These are phyloP conservation scores for Cheumatopsyche charites DNA, from an alignment of 1,140 invertebrate species.

Conservation along the genomic window DNA sequence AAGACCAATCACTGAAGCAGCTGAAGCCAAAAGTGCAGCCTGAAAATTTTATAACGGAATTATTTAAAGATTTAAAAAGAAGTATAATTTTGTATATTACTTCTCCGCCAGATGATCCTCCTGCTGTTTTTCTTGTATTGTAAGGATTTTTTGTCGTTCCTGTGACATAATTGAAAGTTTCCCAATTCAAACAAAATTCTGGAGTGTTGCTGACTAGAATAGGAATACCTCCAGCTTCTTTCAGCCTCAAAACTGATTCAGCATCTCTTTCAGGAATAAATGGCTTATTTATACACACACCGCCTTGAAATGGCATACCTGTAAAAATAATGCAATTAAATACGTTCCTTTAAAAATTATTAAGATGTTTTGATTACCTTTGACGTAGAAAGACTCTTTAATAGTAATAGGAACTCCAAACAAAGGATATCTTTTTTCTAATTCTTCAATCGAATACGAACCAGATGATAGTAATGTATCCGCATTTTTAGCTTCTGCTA, in stretches of 20 bases:
- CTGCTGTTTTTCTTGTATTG: slow-evolving; percentile 73
- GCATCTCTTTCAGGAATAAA: slow-evolving; percentile 74
- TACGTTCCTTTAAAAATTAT: too few species aligned
- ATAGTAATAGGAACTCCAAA: slow-evolving; percentile 71
- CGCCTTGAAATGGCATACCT: slow-evolving; percentile 63
- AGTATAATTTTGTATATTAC: slow-evolving; percentile 54
- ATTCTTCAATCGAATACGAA: slow-evolving; percentile 56
- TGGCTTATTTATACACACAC: slow-evolving; percentile 60
- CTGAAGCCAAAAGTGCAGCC: slow-evolving; percentile 70
- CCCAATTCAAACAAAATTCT: slow-evolving; percentile 89
- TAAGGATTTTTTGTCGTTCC: slow-evolving; percentile 92
- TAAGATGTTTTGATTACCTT: slow-evolving; percentile 55
- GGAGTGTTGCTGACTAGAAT: slow-evolving; percentile 88
- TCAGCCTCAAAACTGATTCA: slow-evolving; percentile 68
- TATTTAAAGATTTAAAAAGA: not conserved
- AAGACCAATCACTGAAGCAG: slow-evolving; percentile 78
- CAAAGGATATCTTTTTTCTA: slow-evolving; percentile 64
- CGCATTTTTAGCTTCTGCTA: slow-evolving; percentile 63
- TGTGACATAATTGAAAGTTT: slow-evolving; percentile 85
- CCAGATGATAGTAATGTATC: slow-evolving; percentile 57
- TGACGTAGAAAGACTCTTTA: slow-evolving; percentile 70
- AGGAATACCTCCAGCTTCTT: slow-evolving; percentile 81
- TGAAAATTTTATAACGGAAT: slow-evolving; percentile 51
- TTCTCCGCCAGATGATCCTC: slow-evolving; percentile 80
- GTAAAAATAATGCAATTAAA: slow-evolving; percentile 11